A percentile compares a stretch with the other conserved stretches of the same genome.
phyloP scores from a whole-genome alignment of 1,140 invertebrate genomes.

The Drosophila baimaii region DNA sequence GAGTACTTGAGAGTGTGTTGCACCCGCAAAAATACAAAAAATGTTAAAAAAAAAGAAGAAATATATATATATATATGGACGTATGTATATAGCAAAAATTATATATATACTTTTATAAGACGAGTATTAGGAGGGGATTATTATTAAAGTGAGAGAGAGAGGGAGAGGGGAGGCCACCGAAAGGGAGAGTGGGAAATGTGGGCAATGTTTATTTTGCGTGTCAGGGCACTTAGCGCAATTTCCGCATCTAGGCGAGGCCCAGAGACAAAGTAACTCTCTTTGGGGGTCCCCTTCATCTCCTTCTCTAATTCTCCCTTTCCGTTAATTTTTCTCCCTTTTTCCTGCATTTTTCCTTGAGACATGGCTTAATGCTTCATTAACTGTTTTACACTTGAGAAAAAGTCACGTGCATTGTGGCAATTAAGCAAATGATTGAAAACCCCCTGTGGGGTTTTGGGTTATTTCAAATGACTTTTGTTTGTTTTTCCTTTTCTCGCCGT shows the following conservation, averaged over 20 bases:
- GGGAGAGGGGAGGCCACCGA: not conserved
- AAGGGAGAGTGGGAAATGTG: constrained; percentile 24
- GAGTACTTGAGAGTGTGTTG: constrained; percentile 77
- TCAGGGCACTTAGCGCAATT: constrained; percentile 65
- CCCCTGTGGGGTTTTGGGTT: not conserved
- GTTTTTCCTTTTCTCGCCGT: not conserved
- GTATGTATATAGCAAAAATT: constrained; percentile 11
- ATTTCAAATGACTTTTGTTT: not conserved
- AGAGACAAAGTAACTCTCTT: constrained; percentile 34
- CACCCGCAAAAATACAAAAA: constrained; percentile 62
- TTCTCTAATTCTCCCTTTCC: not conserved
- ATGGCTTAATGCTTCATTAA: constrained; percentile 71
- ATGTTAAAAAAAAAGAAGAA: constrained; percentile 7
- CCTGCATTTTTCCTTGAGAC: constrained; percentile 48
- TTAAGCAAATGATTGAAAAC: not conserved
- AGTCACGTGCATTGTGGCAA: too few relatives aligned
- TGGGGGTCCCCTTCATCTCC: constrained; percentile 4
- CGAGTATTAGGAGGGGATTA: constrained; percentile 40
- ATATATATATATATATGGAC: not conserved
- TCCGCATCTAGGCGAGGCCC: constrained; percentile 58
- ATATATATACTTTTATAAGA: constrained; percentile 1
- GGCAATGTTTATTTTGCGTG: constrained; percentile 76
- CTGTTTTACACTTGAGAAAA: constrained; percentile 30
- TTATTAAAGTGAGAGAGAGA: constrained; percentile 37
- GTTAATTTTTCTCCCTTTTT: not conserved